A percentile compares a stretch with the other conserved stretches of the same genome.
Conservation (phyloP, 2,888 invertebrate species). For the Hypolimnas misippus region DNA sequence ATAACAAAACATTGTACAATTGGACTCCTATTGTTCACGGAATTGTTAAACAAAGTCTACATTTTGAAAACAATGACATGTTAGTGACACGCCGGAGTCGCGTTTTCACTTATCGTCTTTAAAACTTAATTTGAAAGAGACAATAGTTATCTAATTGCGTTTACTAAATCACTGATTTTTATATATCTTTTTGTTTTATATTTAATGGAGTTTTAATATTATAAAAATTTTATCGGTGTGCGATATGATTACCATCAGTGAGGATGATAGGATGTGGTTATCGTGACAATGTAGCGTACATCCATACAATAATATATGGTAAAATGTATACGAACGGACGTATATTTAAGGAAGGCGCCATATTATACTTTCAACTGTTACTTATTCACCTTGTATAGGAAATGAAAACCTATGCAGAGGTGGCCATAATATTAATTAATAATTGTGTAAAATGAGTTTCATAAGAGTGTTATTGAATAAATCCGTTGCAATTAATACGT, state of each 20-base stretch:
- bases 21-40: conserved; percentile 43
- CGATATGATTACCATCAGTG: conserved; percentile 1
- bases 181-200: no score
- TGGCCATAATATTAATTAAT: not conserved
- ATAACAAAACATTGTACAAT: conserved; percentile 4
- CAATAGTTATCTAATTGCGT: not conserved
- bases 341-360: not conserved
- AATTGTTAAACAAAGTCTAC: conserved; percentile 43
- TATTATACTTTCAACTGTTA: not conserved
- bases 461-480: conserved; percentile 18
- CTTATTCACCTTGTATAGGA: not conserved
- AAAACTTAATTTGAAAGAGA: not conserved
- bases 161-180: not conserved
- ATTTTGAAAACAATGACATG: conserved; percentile 48
- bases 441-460: not conserved
- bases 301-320: not conserved
- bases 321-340: not conserved
- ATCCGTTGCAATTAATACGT: conserved; percentile 22
- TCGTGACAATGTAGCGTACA: not conserved
- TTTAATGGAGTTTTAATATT: conserved; percentile 3
- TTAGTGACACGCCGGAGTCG: not conserved
- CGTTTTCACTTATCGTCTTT: no score
- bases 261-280: not conserved
- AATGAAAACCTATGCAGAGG: not conserved
- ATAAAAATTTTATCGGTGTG: not conserved